phyloP scores from a whole-genome alignment of 1,140 invertebrate species.

The Chrysopa pallens region DNA sequence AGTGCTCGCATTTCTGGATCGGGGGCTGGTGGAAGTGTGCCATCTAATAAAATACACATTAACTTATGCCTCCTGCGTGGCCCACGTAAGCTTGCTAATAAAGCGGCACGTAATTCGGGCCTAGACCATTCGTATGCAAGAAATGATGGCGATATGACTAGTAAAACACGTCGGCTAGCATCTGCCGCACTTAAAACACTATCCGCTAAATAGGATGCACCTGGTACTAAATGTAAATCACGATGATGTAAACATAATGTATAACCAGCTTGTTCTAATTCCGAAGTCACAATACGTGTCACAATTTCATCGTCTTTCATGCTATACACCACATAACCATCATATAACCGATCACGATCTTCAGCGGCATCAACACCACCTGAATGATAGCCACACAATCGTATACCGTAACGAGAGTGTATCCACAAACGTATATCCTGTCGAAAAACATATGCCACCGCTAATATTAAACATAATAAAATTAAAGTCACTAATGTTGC shows the following conservation, averaged over 20 bases:
- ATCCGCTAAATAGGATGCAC: conserved; percentile 41
- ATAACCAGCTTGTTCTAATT: conserved; percentile 57
- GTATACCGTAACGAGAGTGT: conserved; percentile 50
- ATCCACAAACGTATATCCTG: conserved; percentile 57
- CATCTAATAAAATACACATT: conserved; percentile 46
- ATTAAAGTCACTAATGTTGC: conserved; percentile 55
- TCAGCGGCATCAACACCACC: conserved; percentile 29
- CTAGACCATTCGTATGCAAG: conserved; percentile 57
- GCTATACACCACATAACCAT: conserved; percentile 76
- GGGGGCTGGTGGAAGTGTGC: conserved; percentile 35
- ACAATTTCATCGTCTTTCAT: conserved; percentile 70
- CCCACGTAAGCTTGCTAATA: conserved; percentile 54
- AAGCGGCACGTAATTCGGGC: conserved; percentile 46
- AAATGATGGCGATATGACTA: conserved; percentile 55
- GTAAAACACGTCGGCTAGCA: conserved; percentile 47
- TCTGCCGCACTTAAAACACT: conserved; percentile 63
- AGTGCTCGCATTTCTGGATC: conserved; percentile 69
- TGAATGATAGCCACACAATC: conserved; percentile 42
- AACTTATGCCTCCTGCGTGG: conserved; percentile 56
- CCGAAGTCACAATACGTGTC: conserved; percentile 52
- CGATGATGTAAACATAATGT: conserved; percentile 56
- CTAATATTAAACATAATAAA: conserved; percentile 44
- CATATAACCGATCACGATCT: conserved; percentile 59
- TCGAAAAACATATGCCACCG: conserved; percentile 54
- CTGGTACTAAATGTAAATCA: conserved; percentile 46